Conservation (phyloP, 1,140 invertebrate genomes). For the Papilio glaucus region DNA sequence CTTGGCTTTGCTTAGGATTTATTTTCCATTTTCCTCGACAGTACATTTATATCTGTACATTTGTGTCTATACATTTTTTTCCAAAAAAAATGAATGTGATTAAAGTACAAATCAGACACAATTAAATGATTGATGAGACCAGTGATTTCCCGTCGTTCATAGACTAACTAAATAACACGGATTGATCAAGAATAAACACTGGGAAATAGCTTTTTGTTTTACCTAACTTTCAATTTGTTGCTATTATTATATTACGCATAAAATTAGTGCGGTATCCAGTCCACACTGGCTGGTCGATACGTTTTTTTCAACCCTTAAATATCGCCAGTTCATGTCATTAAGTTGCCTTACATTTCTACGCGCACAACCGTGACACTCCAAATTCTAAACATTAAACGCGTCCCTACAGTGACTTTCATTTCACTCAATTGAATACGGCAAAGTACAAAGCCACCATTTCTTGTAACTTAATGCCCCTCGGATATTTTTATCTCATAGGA, state of each 20-base stretch:
- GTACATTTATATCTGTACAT: not conserved
- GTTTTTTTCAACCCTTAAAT: slow-evolving; percentile 5
- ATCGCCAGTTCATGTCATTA: slow-evolving; percentile 14
- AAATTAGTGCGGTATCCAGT: no score
- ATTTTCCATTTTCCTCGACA: not conserved
- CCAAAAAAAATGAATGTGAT: no score
- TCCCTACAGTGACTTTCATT: not conserved
- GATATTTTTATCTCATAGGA: not conserved
- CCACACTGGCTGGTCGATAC: no score
- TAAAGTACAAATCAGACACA: no score
- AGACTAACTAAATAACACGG: no score
- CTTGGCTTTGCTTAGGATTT: slow-evolving; percentile 19
- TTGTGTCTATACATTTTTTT: no score
- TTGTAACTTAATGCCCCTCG: not conserved
- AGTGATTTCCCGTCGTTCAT: no score
- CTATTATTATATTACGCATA: no score
- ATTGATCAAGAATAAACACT: no score
- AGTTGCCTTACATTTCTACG: not conserved
- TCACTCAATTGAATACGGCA: not conserved
- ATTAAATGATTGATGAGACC: no score
- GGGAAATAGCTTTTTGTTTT: no score
- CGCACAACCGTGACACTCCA: slow-evolving; percentile 1
- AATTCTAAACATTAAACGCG: slow-evolving; percentile 22
- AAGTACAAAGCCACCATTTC: not conserved
- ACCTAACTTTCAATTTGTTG: no score